phyloP scores from a whole-genome alignment of 2,888 invertebrate species.

The Pedicia rivosa region DNA sequence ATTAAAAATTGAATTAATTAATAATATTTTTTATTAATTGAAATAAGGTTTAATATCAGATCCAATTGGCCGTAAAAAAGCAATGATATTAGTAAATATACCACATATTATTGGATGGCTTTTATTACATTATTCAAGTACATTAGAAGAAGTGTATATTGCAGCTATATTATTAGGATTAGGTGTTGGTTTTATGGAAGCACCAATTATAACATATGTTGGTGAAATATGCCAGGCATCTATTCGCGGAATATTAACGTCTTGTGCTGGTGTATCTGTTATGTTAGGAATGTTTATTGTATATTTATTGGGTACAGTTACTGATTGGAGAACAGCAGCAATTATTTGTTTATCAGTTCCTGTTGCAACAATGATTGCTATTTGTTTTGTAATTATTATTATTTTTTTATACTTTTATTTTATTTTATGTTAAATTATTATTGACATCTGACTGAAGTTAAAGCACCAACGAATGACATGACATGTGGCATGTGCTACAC shows the following conservation, averaged over 20 bases:
- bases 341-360: conserved; percentile 35
- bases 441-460: too few species aligned
- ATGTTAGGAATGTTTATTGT: conserved; percentile 36
- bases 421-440: too few species aligned
- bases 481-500: too few species aligned
- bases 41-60: conserved; percentile 36
- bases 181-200: conserved; percentile 42
- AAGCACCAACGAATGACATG: too few species aligned
- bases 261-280: conserved; percentile 29
- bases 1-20: too few species aligned
- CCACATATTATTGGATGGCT: conserved; percentile 40
- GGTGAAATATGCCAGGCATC: conserved; percentile 40
- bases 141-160: conserved; percentile 33
- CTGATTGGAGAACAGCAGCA: conserved; percentile 38
- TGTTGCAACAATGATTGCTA: conserved; percentile 33
- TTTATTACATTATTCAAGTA: conserved; percentile 35
- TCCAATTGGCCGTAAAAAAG: conserved; percentile 36
- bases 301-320: conserved; percentile 34
- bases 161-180: conserved; percentile 37
- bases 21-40: too few species aligned
- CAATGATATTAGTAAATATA: conserved; percentile 39
- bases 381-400: conserved; percentile 32
- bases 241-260: conserved; percentile 37
- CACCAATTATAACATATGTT: conserved; percentile 42
- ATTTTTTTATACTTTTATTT: not conserved